phyloP scores from a whole-genome alignment of 2,888 invertebrate genomes.

The Patella depressa region DNA sequence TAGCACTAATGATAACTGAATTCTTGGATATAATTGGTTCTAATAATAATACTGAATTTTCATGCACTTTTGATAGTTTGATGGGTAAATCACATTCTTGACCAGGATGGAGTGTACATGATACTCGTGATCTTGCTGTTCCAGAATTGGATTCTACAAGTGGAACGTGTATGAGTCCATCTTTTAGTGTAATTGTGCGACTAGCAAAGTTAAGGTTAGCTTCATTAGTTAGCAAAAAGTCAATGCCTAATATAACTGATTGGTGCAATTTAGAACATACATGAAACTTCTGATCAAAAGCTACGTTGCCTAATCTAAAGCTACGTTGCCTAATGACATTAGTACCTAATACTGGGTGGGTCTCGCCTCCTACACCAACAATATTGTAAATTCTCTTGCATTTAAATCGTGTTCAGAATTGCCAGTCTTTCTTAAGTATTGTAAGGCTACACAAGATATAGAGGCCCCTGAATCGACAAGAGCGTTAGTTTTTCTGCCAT shows the following conservation, averaged over 20 bases:
- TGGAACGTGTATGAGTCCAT: neutral
- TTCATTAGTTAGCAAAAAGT: conserved; percentile 32
- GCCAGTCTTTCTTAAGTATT: neutral
- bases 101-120: neutral
- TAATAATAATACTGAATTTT: neutral
- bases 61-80: neutral
- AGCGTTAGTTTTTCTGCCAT: neutral
- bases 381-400: neutral
- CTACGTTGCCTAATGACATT: no score
- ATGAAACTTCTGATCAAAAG: conserved; percentile 16
- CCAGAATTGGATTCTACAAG: neutral
- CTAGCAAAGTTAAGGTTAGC: conserved; percentile 30
- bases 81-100: neutral
- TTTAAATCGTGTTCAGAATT: neutral
- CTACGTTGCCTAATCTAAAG: conserved; percentile 15
- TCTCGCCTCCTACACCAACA: conserved; percentile 22
- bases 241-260: conserved; percentile 29
- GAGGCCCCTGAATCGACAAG: neutral
- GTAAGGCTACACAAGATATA: neutral
- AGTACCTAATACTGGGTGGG: no score
- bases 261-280: conserved; percentile 13
- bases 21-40: no score
- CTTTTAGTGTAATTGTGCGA: conserved; percentile 13
- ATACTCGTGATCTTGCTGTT: neutral
- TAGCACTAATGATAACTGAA: no score